Evolutionary conservation across 2,888 invertebrate genomes (phyloP).

Genomic region (Griposia aprilina): DNA sequence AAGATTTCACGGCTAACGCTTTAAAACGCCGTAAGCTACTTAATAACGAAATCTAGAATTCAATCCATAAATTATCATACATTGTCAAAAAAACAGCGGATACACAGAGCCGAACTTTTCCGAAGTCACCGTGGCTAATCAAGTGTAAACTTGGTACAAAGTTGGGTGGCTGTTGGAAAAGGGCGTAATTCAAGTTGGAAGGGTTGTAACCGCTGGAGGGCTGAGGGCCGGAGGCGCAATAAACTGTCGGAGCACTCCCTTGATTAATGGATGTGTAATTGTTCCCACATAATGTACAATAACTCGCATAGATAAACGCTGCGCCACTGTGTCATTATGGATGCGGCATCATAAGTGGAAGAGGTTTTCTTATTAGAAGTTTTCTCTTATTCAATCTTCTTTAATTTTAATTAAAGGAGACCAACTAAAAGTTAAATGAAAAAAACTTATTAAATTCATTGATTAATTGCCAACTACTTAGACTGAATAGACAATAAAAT

Average conservation of each 20-base stretch:
- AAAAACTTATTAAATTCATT: background rate
- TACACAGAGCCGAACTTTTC: constrained; percentile 72
- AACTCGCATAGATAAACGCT: constrained; percentile 80
- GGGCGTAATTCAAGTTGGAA: constrained; percentile 81
- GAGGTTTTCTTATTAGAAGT: background rate
- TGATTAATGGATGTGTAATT: constrained; percentile 88
- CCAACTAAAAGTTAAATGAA: background rate
- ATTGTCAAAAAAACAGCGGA: constrained; percentile 72
- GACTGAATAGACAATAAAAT: background rate
- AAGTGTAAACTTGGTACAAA: constrained; percentile 84
- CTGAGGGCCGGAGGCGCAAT: constrained; percentile 82
- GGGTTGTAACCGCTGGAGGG: constrained; percentile 82
- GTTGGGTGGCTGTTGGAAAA: constrained; percentile 76
- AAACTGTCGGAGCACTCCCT: constrained; percentile 82
- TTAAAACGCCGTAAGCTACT: constrained; percentile 43
- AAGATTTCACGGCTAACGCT: constrained; percentile 41
- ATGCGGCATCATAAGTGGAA: constrained; percentile 37
- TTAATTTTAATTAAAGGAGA: background rate
- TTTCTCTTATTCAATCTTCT: background rate
- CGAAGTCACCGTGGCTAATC: constrained; percentile 83
- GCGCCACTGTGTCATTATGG: constrained; percentile 55
- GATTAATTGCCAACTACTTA: background rate
- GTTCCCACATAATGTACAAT: constrained; percentile 88
- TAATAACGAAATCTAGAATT: constrained; percentile 55
- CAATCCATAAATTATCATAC: constrained; percentile 71